Percentiles rank a stretch among this genome's conserved stretches.
These are phyloP conservation scores for Nebria ingens DNA, from an alignment of 1,140 invertebrate genomes.

Conservation along the genomic window DNA sequence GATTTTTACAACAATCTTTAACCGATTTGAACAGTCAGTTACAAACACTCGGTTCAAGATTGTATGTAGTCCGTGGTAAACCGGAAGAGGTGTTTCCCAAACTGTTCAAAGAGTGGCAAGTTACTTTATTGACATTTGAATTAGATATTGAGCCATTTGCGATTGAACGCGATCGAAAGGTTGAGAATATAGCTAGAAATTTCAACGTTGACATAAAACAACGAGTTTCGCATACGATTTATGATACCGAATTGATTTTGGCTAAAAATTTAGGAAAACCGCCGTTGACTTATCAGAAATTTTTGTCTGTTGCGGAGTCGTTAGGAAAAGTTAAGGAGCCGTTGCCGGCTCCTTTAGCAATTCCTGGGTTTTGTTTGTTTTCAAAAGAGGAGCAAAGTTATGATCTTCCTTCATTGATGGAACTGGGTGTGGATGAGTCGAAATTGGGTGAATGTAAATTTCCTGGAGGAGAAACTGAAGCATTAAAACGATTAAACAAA, in stretches of 20 bases:
- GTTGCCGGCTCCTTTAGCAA: conserved; percentile 34
- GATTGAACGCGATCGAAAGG: conserved; percentile 46
- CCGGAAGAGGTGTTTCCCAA: conserved; percentile 50
- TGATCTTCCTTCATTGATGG: conserved; percentile 43
- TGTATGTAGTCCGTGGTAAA: conserved; percentile 56
- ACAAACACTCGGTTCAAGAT: conserved; percentile 37
- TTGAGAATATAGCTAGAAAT: conserved; percentile 46
- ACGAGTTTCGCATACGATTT: conserved; percentile 59
- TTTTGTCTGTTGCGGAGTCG: conserved; percentile 47
- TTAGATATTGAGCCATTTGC: conserved; percentile 62
- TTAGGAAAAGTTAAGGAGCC: conserved; percentile 42
- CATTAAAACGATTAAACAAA: conserved; percentile 46
- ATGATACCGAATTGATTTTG: conserved; percentile 51
- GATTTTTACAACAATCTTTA: conserved; percentile 59
- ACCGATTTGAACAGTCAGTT: conserved; percentile 54
- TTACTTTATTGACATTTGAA: conserved; percentile 54
- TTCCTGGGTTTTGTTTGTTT: conserved; percentile 36
- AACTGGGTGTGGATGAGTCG: conserved; percentile 42
- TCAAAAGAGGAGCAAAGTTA: conserved; percentile 34
- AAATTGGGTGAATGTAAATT: conserved; percentile 39
- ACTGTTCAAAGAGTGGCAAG: conserved; percentile 57
- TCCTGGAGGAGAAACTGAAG: conserved; percentile 60
- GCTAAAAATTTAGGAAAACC: conserved; percentile 51
- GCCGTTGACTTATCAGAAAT: conserved; percentile 62
- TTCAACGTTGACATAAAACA: conserved; percentile 47